Evolutionary conservation across 1,140 invertebrate genomes (phyloP).

Genomic region (Liolophura sinensis): DNA sequence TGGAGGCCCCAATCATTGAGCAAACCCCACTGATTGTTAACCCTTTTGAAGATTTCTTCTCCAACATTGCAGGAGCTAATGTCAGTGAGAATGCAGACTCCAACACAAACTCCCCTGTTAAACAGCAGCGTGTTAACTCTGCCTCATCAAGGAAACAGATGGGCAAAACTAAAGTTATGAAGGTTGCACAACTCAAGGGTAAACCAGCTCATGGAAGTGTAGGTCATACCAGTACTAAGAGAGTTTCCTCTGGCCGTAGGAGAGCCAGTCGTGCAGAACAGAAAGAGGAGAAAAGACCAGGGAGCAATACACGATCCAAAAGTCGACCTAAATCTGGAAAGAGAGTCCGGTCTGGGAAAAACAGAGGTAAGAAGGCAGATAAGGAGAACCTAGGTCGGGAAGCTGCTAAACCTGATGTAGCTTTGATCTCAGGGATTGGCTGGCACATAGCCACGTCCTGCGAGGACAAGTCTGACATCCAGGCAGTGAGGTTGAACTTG

Average conservation of each 20-base stretch:
- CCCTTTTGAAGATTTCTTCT: conserved; percentile 38
- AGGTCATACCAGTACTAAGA: conserved; percentile 15
- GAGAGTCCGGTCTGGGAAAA: conserved; percentile 29
- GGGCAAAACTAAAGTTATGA: too few relatives aligned
- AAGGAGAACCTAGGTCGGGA: neutral
- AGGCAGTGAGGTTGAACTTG: conserved; percentile 26
- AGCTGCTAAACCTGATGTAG: conserved; percentile 24
- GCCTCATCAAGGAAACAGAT: too few relatives aligned
- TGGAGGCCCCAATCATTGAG: conserved; percentile 13
- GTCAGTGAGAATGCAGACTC: too few relatives aligned
- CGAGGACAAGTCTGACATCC: conserved; percentile 41
- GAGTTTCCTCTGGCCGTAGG: conserved; percentile 27
- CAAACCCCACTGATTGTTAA: conserved; percentile 47
- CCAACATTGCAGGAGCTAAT: too few relatives aligned
- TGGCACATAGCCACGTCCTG: conserved; percentile 51
- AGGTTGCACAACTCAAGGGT: too few relatives aligned
- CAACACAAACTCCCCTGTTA: too few relatives aligned
- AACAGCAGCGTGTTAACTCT: too few relatives aligned
- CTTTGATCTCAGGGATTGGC: conserved; percentile 49
- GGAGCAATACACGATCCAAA: conserved; percentile 28
- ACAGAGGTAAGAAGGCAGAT: conserved; percentile 20
- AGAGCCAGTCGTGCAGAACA: conserved; percentile 19
- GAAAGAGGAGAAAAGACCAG: conserved; percentile 32
- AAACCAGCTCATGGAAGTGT: too few relatives aligned
- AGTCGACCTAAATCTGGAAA: conserved; percentile 30